Conservation (phyloP, 30 jellyfish, hydroid and myxozoan species). For the Pelagia noctiluca region DNA sequence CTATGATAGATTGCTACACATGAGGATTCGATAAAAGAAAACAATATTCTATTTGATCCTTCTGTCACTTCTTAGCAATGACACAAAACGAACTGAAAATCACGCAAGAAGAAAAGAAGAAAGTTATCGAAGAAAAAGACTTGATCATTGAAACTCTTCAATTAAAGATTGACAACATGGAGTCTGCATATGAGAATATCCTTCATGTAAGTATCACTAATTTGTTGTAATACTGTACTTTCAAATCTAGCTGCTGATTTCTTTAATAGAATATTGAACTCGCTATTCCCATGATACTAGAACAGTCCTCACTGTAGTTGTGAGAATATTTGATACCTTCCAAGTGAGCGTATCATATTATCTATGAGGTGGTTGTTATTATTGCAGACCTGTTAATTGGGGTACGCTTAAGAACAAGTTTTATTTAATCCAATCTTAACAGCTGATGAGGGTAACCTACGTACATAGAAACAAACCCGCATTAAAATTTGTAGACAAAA, state of each 20-base stretch:
- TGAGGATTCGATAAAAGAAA: too few species aligned
- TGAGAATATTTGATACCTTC: neutral
- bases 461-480: too few species aligned
- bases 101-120: conserved; percentile 60
- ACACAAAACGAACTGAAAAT: conserved; percentile 65
- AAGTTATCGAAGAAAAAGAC: conserved; percentile 69
- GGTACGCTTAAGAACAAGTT: too few species aligned
- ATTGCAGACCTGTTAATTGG: too few species aligned
- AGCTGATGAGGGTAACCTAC: too few species aligned
- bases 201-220: conserved; percentile 55
- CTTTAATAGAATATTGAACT: too few species aligned
- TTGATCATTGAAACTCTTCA: conserved; percentile 66
- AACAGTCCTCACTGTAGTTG: neutral
- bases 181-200: conserved; percentile 83
- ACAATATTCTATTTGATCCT: too few species aligned
- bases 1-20: too few species aligned
- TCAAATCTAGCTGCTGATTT: neutral
- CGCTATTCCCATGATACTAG: neutral
- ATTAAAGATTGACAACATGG: conserved; percentile 76
- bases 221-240: neutral
- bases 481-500: too few species aligned
- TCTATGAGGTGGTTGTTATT: too few species aligned
- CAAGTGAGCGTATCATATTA: too few species aligned
- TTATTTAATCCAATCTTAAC: too few species aligned
- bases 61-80: conserved; percentile 1